These are phyloP conservation scores for Saccostrea echinata DNA, from an alignment of 1,140 invertebrate genomes.

Conservation along the genomic window DNA sequence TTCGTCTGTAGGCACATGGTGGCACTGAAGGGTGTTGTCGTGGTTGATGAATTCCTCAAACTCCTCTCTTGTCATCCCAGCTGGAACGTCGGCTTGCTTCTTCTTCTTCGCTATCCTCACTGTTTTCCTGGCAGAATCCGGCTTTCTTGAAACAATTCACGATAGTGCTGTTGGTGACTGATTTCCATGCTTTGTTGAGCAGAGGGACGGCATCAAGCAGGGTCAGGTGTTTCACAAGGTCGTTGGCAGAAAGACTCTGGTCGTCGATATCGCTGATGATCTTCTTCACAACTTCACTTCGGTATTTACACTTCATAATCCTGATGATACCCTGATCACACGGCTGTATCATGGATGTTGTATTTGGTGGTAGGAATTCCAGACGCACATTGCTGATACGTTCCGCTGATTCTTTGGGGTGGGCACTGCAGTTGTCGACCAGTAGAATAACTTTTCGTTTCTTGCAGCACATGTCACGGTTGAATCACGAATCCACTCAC, in stretches of 20 bases:
- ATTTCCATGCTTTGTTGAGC: slow-evolving; percentile 46
- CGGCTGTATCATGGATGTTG: slow-evolving; percentile 50
- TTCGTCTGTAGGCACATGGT: not conserved
- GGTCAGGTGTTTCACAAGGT: slow-evolving; percentile 34
- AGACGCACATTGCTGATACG: slow-evolving; percentile 4
- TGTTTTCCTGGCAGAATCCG: not conserved
- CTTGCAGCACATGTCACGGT: slow-evolving; percentile 53
- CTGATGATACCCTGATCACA: slow-evolving; percentile 49
- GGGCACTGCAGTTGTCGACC: slow-evolving; percentile 49
- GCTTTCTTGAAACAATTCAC: slow-evolving; percentile 45
- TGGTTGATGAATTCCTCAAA: slow-evolving; percentile 8
- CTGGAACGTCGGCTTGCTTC: not conserved
- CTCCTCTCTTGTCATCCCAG: not conserved
- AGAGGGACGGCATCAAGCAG: slow-evolving; percentile 45
- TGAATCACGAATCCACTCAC: slow-evolving; percentile 61
- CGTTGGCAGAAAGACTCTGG: not conserved
- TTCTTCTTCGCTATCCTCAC: not conserved
- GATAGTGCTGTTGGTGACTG: slow-evolving; percentile 12
- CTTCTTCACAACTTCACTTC: slow-evolving; percentile 40
- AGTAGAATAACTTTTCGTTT: slow-evolving; percentile 59
- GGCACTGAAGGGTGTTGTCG: slow-evolving; percentile 6
- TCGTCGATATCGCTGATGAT: slow-evolving; percentile 35
- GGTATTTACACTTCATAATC: slow-evolving; percentile 18
- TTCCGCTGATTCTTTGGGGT: slow-evolving; percentile 18
- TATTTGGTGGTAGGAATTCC: slow-evolving; percentile 48